Evolutionary conservation across 2,888 invertebrate genomes (phyloP).

Genomic region (Venusia cambrica): DNA sequence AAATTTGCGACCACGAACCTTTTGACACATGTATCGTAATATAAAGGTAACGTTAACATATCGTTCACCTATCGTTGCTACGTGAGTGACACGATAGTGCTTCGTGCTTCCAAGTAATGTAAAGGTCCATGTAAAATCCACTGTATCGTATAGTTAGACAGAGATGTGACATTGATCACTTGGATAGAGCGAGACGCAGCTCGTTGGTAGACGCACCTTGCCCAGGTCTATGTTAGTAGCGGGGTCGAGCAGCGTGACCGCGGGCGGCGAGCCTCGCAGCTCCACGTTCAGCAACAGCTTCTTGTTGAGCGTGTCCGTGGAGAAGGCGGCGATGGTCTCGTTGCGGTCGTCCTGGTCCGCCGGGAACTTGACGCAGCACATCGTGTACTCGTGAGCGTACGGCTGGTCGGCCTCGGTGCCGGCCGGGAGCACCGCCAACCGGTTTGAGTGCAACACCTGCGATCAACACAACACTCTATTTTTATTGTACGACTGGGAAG

Average conservation of each 20-base stretch:
- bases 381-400: constrained; percentile 91
- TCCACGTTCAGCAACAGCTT: constrained; percentile 92
- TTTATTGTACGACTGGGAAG: no score
- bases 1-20: no score
- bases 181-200: no score
- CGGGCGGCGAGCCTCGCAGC: constrained; percentile 82
- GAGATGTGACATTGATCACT: no score
- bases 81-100: no score
- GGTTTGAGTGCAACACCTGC: constrained; percentile 83
- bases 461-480: constrained; percentile 9
- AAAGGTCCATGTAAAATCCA: no score
- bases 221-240: constrained; percentile 75
- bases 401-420: constrained; percentile 85
- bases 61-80: no score
- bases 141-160: no score
- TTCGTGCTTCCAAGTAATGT: no score
- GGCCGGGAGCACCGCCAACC: constrained; percentile 91
- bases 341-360: constrained; percentile 92
- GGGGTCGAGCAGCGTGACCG: constrained; percentile 78
- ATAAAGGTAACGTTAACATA: no score
- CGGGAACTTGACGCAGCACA: constrained; percentile 93
- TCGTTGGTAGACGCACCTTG: no score
- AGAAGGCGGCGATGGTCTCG: constrained; percentile 86
- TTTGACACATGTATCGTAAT: no score
- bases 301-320: constrained; percentile 84